These are phyloP conservation scores for Sterrhoptilus dennistouni DNA, from an alignment of 2,113 vertebrate species.

Conservation along the genomic window DNA sequence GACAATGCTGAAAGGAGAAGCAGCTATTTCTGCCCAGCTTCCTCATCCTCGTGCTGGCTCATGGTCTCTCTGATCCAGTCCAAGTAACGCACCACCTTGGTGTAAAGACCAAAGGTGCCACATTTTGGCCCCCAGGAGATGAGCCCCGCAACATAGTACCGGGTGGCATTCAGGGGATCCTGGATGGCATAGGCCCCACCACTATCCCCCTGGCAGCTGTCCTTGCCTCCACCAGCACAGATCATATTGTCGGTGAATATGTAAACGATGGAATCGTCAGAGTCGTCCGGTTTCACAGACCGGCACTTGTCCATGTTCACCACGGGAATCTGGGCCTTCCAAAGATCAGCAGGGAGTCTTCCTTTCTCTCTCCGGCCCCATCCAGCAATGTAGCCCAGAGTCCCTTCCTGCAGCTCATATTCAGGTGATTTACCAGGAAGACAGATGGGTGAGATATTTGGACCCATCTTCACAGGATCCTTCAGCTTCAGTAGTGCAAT, in stretches of 20 bases:
- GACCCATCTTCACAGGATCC: constrained; percentile 69
- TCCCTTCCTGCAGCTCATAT: not conserved
- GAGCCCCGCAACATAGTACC: constrained; percentile 76
- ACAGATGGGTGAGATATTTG: constrained; percentile 71
- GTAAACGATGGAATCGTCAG: not conserved
- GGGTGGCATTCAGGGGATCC: not conserved
- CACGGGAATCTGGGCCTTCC: constrained; percentile 60
- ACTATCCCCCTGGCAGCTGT: constrained; percentile 87
- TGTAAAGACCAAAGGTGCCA: constrained; percentile 85
- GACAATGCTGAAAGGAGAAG: not conserved
- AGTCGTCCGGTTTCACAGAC: not conserved
- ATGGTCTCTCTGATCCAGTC: constrained; percentile 87
- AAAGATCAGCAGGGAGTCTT: not conserved
- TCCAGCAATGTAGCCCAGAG: constrained; percentile 74
- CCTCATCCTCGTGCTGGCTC: not conserved
- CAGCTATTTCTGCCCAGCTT: not conserved
- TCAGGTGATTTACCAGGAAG: constrained; percentile 61
- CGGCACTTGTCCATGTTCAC: constrained; percentile 55
- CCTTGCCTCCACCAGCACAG: constrained; percentile 83
- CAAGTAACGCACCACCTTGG: constrained; percentile 85
- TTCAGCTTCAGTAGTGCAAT: constrained; percentile 74
- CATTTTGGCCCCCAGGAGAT: constrained; percentile 90
- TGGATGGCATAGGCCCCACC: constrained; percentile 82
- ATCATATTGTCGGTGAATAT: constrained; percentile 88
- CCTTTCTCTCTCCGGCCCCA: constrained; percentile 60